A percentile compares a stretch with the other conserved stretches of the same genome.
Evolutionary conservation across 1,140 invertebrate genomes (phyloP).

Genomic region (Aphaenogaster floridana): DNA sequence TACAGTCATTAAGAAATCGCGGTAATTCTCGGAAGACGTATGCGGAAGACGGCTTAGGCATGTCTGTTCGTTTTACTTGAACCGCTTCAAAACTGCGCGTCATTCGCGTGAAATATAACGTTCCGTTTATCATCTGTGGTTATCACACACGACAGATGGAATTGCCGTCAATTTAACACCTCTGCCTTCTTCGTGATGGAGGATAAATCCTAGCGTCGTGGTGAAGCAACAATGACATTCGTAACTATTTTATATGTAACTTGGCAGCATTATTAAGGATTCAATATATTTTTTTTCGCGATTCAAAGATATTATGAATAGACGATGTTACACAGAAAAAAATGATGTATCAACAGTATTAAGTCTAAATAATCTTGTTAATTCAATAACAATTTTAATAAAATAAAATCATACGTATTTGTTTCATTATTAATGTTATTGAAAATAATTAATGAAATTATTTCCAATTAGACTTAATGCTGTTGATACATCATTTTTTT

Average conservation of each 20-base stretch:
- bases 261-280: not conserved
- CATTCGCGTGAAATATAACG: not conserved
- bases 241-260: not conserved
- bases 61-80: constrained; percentile 19
- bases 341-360: too few species aligned
- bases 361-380: too few species aligned
- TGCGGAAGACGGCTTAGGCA: constrained; percentile 1
- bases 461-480: too few species aligned
- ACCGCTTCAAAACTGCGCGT: not conserved
- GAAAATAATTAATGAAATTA: too few species aligned
- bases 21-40: constrained; percentile 16
- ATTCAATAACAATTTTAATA: too few species aligned
- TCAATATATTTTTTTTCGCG: not conserved
- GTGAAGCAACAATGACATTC: not conserved
- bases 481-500: too few species aligned
- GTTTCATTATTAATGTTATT: too few species aligned
- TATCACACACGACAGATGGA: not conserved
- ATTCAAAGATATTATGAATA: not conserved
- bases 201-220: not conserved
- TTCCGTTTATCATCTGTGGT: not conserved
- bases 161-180: not conserved
- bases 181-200: not conserved
- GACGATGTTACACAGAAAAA: too few species aligned
- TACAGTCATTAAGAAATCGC: constrained; percentile 15
- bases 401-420: too few species aligned